These are phyloP conservation scores for Hemaris fuciformis DNA, from an alignment of 2,888 invertebrate species.

Conservation along the genomic window DNA sequence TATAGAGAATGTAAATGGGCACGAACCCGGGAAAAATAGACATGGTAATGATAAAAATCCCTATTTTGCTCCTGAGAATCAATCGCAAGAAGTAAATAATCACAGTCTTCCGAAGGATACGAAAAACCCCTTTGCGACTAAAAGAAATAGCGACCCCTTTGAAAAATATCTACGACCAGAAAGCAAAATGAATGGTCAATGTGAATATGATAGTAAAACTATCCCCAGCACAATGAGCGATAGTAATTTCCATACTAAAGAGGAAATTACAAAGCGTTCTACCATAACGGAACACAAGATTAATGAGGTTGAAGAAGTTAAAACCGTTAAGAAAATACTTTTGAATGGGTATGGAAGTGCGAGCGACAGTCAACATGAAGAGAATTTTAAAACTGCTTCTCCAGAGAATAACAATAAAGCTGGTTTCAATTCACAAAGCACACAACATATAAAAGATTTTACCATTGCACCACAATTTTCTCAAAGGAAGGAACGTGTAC, in stretches of 20 bases:
- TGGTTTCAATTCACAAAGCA: neutral
- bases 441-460: neutral
- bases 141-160: conserved; percentile 62
- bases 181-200: conserved; percentile 48
- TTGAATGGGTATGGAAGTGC: conserved; percentile 59
- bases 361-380: conserved; percentile 27
- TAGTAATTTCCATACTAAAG: conserved; percentile 57
- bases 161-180: conserved; percentile 60
- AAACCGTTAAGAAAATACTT: conserved; percentile 72
- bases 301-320: conserved; percentile 72
- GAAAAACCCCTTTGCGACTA: conserved; percentile 64
- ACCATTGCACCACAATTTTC: neutral
- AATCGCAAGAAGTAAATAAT: conserved; percentile 39
- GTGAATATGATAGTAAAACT: conserved; percentile 43
- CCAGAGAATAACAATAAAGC: neutral
- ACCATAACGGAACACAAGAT: conserved; percentile 69
- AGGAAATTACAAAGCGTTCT: conserved; percentile 63
- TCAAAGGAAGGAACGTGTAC: conserved; percentile 28
- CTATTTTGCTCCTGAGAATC: conserved; percentile 38
- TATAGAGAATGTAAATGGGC: conserved; percentile 44
- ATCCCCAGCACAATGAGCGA: conserved; percentile 64
- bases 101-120: conserved; percentile 47
- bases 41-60: conserved; percentile 43
- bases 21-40: conserved; percentile 34
- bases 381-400: conserved; percentile 19